Base-by-base conservation (phyloP, 2,888 invertebrate species). In the Leptura quadrifasciata region DNA sequence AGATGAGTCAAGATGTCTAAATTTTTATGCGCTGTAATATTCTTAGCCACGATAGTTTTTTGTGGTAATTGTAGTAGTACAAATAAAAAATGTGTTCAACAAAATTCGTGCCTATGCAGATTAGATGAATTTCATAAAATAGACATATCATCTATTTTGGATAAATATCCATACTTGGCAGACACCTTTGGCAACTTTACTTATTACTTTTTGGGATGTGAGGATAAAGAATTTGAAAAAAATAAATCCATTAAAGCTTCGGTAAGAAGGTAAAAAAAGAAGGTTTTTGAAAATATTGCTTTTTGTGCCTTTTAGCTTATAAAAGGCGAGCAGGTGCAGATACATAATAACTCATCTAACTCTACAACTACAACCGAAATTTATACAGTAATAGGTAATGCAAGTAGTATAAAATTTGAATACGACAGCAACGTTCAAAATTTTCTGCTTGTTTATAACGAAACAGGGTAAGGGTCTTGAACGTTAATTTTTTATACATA, bases 71-170 rank as follows among this genome's bases (percentile, higher is more conserved):
- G 71, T 74, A 69, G 67, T 70, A 69, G 55, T 61, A 67, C 80
- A 20, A 72, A 77, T 60, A 78, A 47, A 47, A 47, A 76, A 79
- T 88, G 89, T 80, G 64, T 76, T 64, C 55, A 82, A 58, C 20
- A 83, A 76, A 80, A 80, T 21, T 76, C 85, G 69, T 89, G 89
- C 79, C 79, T 81, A 54, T 90, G 90, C 74, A 72, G 79, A 65
- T 82, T 88, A 24, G 79, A 86, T 5, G 85, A 88, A 70, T 86
- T 87, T 54, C 80, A 81, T 20, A 85, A 84, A 77, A 87, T 88
- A 67, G 82, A 87, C 79, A 78, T 87, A 77, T 79, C 82, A 52
- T 76, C 75, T 75, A 76, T 80, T 69, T 21, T 81, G 17, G 72
- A 81, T 54, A 71, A 76, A 75, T 83, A 52, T 55, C 21, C 73